phyloP scores from a whole-genome alignment of 2,797 vertebrate species.

The Silurus aristotelis region DNA sequence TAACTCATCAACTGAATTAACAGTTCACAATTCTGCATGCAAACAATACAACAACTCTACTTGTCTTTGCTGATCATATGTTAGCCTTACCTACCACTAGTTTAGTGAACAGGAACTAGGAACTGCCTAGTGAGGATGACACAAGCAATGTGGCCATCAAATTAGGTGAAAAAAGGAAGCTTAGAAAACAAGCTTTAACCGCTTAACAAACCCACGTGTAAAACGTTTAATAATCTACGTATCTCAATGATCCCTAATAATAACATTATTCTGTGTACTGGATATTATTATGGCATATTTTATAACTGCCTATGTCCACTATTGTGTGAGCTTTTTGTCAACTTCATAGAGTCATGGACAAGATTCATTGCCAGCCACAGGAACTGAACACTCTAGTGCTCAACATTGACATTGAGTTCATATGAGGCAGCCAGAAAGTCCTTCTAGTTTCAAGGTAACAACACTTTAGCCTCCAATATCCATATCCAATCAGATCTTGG shows the following conservation, averaged over 20 bases:
- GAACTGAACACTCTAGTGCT: not conserved
- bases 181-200: not conserved
- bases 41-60: not conserved
- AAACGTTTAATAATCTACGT: not conserved
- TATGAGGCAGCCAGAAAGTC: not conserved
- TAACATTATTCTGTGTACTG: not conserved
- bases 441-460: not conserved
- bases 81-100: not conserved
- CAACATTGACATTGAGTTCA: not conserved
- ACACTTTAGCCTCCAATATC: not conserved
- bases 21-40: not conserved
- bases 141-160: not conserved
- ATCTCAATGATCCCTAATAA: not conserved
- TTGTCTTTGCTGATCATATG: not conserved
- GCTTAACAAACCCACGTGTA: not conserved
- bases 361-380: not conserved
- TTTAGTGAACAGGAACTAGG: constrained; percentile 7
- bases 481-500: not conserved
- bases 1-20: not conserved
- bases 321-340: not conserved
- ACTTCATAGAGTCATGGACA: not conserved
- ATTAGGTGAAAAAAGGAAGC: constrained; percentile 1
- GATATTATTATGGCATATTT: not conserved
- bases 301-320: not conserved
- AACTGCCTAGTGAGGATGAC: not conserved